Conservation (phyloP, 2,888 invertebrate species). For the Pogonocherus hispidulus region DNA sequence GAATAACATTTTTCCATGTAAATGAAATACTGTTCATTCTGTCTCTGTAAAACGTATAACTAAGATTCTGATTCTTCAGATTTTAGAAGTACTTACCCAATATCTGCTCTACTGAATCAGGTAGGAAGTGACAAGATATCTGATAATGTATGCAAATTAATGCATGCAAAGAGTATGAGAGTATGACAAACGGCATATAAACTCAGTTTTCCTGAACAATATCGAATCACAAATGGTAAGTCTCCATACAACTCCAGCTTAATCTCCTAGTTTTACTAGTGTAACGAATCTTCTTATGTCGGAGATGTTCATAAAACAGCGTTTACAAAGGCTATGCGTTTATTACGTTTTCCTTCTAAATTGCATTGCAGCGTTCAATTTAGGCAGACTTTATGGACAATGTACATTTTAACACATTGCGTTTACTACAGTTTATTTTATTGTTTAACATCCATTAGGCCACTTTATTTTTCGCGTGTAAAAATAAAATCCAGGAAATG, state of each 20-base stretch:
- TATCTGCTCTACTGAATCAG: too few species aligned
- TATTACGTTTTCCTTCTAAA: slow-evolving; percentile 19
- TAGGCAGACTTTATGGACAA: slow-evolving; percentile 13
- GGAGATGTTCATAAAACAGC: neutral
- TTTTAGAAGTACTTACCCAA: too few species aligned
- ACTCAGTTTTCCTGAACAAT: slow-evolving; percentile 14
- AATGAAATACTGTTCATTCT: too few species aligned
- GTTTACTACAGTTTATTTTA: slow-evolving; percentile 15
- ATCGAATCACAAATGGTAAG: slow-evolving; percentile 8
- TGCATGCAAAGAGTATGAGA: neutral
- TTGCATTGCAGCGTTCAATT: slow-evolving; percentile 8
- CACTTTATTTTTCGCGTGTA: neutral
- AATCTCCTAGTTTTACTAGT: slow-evolving; percentile 37
- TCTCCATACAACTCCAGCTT: slow-evolving; percentile 22
- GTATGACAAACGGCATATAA: neutral
- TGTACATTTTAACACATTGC: slow-evolving; percentile 16
- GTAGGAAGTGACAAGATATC: too few species aligned
- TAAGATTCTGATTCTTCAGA: too few species aligned
- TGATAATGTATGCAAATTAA: too few species aligned
- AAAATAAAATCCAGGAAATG: neutral
- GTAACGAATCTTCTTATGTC: slow-evolving; percentile 45
- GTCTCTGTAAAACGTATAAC: too few species aligned
- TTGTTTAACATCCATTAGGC: slow-evolving; percentile 1
- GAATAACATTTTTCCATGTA: too few species aligned
- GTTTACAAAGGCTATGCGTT: slow-evolving; percentile 24